These are phyloP conservation scores for Pipistrellus kuhlii DNA, from an alignment of 2,797 vertebrate genomes.

Conservation along the genomic window DNA sequence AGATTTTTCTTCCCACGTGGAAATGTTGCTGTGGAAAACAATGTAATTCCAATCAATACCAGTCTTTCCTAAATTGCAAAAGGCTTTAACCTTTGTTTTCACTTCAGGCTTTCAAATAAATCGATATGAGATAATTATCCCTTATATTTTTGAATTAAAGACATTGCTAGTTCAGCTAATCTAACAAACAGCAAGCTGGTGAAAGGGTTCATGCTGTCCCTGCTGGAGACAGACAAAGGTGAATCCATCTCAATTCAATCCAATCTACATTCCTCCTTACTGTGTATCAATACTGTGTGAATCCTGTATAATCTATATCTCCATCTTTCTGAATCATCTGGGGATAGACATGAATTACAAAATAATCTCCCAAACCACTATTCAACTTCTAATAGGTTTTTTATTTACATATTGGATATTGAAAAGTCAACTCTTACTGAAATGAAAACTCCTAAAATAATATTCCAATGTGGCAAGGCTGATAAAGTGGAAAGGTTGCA, in stretches of 20 bases:
- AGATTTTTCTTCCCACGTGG: neutral
- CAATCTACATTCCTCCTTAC: constrained; percentile 41
- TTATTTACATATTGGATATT: constrained; percentile 48
- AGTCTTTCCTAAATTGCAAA: constrained; percentile 21
- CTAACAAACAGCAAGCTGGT: constrained; percentile 17
- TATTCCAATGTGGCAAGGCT: neutral
- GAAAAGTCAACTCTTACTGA: constrained; percentile 35
- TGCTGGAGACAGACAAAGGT: neutral
- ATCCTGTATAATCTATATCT: neutral
- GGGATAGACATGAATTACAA: constrained; percentile 4
- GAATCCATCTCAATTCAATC: neutral
- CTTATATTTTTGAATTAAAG: constrained; percentile 27
- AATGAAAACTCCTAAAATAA: constrained; percentile 30
- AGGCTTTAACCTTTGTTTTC: constrained; percentile 34
- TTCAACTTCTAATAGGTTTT: constrained; percentile 10
- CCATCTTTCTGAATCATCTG: neutral
- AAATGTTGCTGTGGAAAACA: constrained; percentile 46
- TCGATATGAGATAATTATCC: neutral
- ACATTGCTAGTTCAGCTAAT: neutral
- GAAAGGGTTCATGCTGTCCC: neutral
- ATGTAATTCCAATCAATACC: neutral
- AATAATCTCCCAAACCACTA: constrained; percentile 21
- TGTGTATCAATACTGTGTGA: neutral
- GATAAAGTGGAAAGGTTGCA: neutral
- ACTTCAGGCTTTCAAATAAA: constrained; percentile 54